These are phyloP conservation scores for Miichthys miiuy DNA, from an alignment of 2,797 vertebrate genomes.

Conservation along the genomic window DNA sequence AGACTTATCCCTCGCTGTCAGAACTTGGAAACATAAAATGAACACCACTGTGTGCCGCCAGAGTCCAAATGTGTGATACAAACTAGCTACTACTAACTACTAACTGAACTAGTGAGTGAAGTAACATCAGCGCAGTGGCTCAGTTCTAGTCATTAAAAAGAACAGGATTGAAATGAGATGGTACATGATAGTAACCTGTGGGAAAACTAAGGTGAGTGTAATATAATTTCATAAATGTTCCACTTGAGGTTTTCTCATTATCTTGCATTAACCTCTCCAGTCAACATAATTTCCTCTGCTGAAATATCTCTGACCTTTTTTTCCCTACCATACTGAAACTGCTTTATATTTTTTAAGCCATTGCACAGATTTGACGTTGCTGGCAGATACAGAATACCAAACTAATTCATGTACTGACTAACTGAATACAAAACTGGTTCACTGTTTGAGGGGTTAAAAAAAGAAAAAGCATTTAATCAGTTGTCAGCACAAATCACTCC, in stretches of 20 bases:
- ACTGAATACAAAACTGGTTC: neutral
- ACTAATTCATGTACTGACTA: neutral
- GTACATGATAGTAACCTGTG: constrained; percentile 55
- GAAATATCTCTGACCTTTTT: constrained; percentile 53
- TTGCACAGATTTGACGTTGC: neutral
- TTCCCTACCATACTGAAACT: neutral
- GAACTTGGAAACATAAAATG: constrained; percentile 12
- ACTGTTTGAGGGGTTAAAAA: neutral
- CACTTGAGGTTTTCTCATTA: constrained; percentile 81
- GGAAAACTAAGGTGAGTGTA: constrained; percentile 66
- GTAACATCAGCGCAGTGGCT: constrained; percentile 21
- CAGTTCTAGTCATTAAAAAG: constrained; percentile 63
- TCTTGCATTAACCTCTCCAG: constrained; percentile 72
- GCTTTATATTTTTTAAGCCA: neutral
- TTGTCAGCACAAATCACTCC: neutral
- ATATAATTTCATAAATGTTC: constrained; percentile 76
- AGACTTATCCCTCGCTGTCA: neutral
- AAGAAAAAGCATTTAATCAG: neutral
- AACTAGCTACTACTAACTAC: no score
- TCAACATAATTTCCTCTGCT: constrained; percentile 56
- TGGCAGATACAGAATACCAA: neutral
- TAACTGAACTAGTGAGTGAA: constrained; percentile 32
- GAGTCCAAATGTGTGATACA: constrained; percentile 26
- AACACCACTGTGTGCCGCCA: constrained; percentile 2
- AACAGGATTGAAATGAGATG: constrained; percentile 72